These are phyloP conservation scores for Tangara arthus DNA, from an alignment of 2,797 vertebrate species.

Conservation along the genomic window DNA sequence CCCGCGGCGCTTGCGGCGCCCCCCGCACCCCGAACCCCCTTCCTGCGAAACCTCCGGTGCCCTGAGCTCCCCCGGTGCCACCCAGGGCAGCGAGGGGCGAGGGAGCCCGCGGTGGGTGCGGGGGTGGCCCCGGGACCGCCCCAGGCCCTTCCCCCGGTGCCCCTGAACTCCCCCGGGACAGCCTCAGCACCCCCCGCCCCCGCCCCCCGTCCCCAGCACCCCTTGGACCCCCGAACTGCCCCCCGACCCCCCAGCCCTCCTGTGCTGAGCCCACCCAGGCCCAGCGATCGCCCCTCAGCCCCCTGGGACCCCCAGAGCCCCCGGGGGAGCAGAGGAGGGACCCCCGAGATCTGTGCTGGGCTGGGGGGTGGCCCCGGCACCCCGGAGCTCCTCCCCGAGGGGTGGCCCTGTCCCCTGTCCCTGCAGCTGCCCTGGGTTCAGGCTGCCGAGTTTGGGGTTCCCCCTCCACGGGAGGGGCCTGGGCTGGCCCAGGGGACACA, in stretches of 20 bases:
- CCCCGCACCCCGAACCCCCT: not conserved
- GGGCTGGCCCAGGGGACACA: not conserved
- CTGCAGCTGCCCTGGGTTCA: fast-evolving
- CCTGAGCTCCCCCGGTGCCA: no score
- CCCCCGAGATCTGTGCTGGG: no score
- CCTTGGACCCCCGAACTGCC: no score
- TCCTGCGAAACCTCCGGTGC: fast-evolving
- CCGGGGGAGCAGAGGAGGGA: not conserved
- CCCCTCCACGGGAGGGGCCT: fast-evolving
- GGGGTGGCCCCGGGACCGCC: no score
- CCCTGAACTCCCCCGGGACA: no score
- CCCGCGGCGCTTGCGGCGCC: no score
- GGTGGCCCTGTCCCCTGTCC: fast-evolving
- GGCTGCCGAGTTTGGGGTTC: not conserved
- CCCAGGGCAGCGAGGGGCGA: fast-evolving
- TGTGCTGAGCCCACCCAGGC: no score
- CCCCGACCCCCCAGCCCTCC: not conserved
- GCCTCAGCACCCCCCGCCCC: no score
- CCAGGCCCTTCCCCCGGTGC: no score
- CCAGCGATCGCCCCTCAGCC: no score
- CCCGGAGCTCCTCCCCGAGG: fast-evolving
- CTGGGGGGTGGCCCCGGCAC: not conserved
- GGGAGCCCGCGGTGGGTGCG: fast-evolving
- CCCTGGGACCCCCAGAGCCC: no score
- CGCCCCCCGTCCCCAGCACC: no score